Conservation (phyloP, 37 sponge, comb jelly and placozoan species). For the Theonella swinhoei region DNA sequence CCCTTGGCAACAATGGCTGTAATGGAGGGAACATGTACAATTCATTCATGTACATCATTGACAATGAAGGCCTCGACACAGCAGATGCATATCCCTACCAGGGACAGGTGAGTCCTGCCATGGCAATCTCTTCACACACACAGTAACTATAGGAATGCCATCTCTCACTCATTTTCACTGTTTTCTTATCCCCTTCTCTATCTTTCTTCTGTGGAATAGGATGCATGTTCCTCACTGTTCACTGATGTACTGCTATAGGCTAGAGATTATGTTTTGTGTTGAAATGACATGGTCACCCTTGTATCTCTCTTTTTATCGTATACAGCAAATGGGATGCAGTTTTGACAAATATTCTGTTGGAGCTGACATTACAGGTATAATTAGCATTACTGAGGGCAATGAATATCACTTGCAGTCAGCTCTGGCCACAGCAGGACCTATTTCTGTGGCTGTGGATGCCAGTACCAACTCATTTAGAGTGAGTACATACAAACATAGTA, state of each 20-base stretch:
- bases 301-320: not conserved
- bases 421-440: slow-evolving; percentile 48
- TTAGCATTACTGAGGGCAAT: slow-evolving; percentile 36
- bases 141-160: not conserved
- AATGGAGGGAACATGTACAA: slow-evolving; percentile 79
- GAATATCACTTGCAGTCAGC: slow-evolving; percentile 48
- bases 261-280: too few relatives aligned
- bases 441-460: slow-evolving; percentile 47
- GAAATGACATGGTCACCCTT: too few relatives aligned
- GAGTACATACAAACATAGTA: not conserved
- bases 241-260: too few relatives aligned
- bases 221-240: too few relatives aligned
- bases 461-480: slow-evolving; percentile 42
- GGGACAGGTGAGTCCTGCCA: slow-evolving; percentile 51
- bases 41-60: slow-evolving; percentile 77
- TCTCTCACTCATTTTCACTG: not conserved
- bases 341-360: slow-evolving; percentile 18
- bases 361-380: slow-evolving; percentile 43
- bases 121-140: not conserved
- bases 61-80: slow-evolving; percentile 80
- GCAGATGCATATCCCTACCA: slow-evolving; percentile 67
- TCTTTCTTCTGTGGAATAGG: too few relatives aligned
- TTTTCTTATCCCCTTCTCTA: not conserved
- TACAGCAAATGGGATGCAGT: slow-evolving; percentile 51
- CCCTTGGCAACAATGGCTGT: slow-evolving; percentile 84